Conservation (phyloP, 2,888 invertebrate species). For the Acrobasis consociella region DNA sequence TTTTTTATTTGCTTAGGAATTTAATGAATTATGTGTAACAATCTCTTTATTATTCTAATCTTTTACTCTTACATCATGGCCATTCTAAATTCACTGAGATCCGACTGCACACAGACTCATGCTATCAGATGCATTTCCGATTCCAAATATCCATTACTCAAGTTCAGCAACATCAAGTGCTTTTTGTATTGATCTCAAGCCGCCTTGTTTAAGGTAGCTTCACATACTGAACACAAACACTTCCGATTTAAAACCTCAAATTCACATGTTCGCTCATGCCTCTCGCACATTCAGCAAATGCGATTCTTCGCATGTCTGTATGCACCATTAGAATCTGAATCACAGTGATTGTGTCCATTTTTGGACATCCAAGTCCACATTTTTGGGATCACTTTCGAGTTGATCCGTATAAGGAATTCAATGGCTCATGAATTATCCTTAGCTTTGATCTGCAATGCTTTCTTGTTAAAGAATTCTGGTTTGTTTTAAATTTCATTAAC, state of each 20-base stretch:
- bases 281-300: background rate
- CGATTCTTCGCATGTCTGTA: slow-evolving; percentile 15
- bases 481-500: slow-evolving; percentile 16
- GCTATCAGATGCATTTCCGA: background rate
- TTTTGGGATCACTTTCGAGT: slow-evolving; percentile 75
- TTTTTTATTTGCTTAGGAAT: no score
- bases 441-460: slow-evolving; percentile 37
- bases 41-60: no score
- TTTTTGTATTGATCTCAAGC: background rate
- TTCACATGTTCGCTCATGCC: background rate
- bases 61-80: no score
- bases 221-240: background rate
- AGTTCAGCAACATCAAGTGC: background rate
- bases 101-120: background rate
- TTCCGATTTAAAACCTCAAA: background rate
- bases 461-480: slow-evolving; percentile 16
- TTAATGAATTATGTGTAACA: no score
- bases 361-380: slow-evolving; percentile 54
- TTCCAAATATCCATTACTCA: background rate
- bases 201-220: background rate
- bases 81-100: no score
- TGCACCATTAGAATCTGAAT: slow-evolving; percentile 63
- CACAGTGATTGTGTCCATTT: slow-evolving; percentile 56
- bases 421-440: slow-evolving; percentile 79
- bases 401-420: slow-evolving; percentile 69